Base-by-base conservation (phyloP, 2,888 invertebrate species). In the Busseola fusca region DNA sequence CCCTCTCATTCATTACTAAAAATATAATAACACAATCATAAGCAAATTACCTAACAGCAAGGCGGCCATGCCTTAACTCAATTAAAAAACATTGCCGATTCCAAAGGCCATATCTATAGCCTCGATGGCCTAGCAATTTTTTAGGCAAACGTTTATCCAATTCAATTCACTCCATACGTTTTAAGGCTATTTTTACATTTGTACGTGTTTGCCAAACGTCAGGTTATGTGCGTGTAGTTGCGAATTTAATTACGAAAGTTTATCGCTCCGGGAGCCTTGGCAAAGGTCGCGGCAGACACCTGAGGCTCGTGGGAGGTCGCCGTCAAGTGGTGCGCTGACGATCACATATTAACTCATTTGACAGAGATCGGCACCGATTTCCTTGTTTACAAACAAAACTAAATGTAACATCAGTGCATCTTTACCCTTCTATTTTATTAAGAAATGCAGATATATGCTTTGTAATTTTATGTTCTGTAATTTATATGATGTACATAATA, bases 241-340 rank as follows among this genome's bases (percentile, higher is more conserved):
- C 84, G 66, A 84, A 84, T 87, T 86, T 75, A 88, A 87, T 88
- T 89, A 87, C 87, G 90, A 91, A 90, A 91, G 89, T 90, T 87
- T 89, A 89, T 87, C 89, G 87, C 83, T 84, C 87, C 81, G 63
- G 64, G 76, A 81, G 83, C 89, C 89, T 89, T 87, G 84, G 74
- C 56, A 80, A 89, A 90, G 90, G 90, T 89, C 87, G 79, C 78
- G 72, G 58, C 71, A 68, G 14, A 66, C 77, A 70, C 72, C 73
- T 68, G 68, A 76, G 78, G 72, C 69, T 56, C 58, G 58, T 65
- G 63, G 72, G 81, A 84, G 84, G 83, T 81, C 83, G 72, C 76
- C 66, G 62, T 65, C 45, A 69, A 64, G 71, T 65, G 62, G 62
- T 80, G 45, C 59, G 54, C 67, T 14, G 63, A 67, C 64, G 40